Percentiles rank a stretch among this genome's conserved stretches.
These are phyloP conservation scores for Nemopilema nomurai DNA, from an alignment of 30 jellyfish, hydroid and myxozoan genomes.

Conservation along the genomic window DNA sequence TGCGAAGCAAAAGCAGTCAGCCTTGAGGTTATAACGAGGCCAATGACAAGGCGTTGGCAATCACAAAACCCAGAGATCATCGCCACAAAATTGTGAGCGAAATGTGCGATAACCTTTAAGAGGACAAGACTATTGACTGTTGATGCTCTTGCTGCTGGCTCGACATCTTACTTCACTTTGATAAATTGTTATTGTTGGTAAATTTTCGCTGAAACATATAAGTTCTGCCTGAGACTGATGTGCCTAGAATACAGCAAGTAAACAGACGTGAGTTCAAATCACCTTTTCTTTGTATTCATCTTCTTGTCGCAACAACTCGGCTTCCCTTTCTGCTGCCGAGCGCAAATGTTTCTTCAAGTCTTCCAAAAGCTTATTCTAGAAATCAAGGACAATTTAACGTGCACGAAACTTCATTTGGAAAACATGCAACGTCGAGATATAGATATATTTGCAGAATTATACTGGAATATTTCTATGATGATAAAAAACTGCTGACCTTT, in stretches of 20 bases:
- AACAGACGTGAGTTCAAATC: background rate
- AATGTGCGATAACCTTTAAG: too few species aligned
- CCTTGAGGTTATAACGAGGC: too few species aligned
- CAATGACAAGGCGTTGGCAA: too few species aligned
- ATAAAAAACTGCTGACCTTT: conserved; percentile 30
- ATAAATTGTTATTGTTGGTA: too few species aligned
- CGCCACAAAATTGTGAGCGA: background rate
- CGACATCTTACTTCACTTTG: too few species aligned
- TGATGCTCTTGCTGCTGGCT: too few species aligned
- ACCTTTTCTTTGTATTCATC: conserved; percentile 79
- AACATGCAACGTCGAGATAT: background rate
- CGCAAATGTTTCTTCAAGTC: conserved; percentile 66
- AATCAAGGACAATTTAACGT: background rate
- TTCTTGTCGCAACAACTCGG: conserved; percentile 53
- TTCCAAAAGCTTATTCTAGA: conserved; percentile 62
- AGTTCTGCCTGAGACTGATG: too few species aligned
- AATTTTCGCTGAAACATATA: too few species aligned
- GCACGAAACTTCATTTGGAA: background rate
- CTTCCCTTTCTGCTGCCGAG: conserved; percentile 79
- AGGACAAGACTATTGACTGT: too few species aligned
- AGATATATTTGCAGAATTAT: background rate
- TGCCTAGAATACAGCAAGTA: background rate
- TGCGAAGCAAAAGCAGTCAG: too few species aligned
- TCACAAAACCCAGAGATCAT: background rate
- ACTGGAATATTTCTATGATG: too few species aligned